Conservation (phyloP, 2,113 vertebrate species). For the Gambusia holbrooki region DNA sequence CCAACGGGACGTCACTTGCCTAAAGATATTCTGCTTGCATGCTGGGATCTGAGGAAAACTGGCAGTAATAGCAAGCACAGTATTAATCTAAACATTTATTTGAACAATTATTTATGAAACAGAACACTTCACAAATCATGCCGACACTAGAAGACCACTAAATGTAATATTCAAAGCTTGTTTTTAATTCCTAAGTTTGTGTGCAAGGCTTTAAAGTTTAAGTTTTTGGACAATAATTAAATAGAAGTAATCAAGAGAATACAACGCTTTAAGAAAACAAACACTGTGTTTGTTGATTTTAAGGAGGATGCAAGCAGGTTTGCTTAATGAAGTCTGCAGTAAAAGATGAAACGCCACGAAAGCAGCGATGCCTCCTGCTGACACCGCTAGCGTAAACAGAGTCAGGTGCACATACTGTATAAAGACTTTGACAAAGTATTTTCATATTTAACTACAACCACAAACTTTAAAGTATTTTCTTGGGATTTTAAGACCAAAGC, state of each 20-base stretch:
- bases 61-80: constrained; percentile 56
- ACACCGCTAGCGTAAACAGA: background rate
- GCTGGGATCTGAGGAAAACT: constrained; percentile 46
- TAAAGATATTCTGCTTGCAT: constrained; percentile 40
- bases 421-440: too few relatives aligned
- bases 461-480: too few relatives aligned
- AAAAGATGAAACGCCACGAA: constrained; percentile 17
- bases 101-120: constrained; percentile 25
- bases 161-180: too few relatives aligned
- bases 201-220: background rate
- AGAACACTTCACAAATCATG: constrained; percentile 12
- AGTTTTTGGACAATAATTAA: background rate
- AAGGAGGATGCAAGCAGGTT: background rate
- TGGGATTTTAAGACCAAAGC: too few relatives aligned
- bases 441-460: too few relatives aligned
- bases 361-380: background rate
- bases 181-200: too few relatives aligned
- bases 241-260: background rate
- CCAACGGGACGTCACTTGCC: constrained; percentile 41
- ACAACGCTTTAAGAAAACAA: background rate
- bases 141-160: constrained; percentile 44
- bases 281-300: background rate
- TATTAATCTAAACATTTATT: constrained; percentile 50
- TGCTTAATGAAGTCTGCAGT: constrained; percentile 11
- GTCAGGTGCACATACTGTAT: background rate